These are phyloP conservation scores for Allophyes oxyacanthae DNA, from an alignment of 2,888 invertebrate species.

Conservation along the genomic window DNA sequence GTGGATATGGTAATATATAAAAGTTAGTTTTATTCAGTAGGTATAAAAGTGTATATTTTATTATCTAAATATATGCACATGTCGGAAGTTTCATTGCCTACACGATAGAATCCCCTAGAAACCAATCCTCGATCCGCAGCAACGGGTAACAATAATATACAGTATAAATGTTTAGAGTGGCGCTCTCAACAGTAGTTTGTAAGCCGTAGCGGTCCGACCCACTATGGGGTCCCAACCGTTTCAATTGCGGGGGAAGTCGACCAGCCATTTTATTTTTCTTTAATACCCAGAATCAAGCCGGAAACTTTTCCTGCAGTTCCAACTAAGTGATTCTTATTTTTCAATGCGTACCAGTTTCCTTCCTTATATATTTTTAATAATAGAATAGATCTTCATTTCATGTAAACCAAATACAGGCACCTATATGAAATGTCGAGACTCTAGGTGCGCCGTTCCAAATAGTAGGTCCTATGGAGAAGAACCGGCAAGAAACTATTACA, in stretches of 20 bases:
- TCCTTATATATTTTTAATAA: too few relatives aligned
- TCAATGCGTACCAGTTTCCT: neutral
- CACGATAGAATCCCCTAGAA: constrained; percentile 9
- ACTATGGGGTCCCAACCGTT: constrained; percentile 13
- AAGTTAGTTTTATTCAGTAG: too few relatives aligned
- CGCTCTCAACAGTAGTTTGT: constrained; percentile 37
- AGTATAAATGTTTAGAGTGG: constrained; percentile 38
- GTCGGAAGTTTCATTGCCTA: constrained; percentile 10
- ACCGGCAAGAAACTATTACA: too few relatives aligned
- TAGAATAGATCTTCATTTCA: too few relatives aligned
- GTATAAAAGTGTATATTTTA: too few relatives aligned
- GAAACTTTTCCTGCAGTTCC: constrained; percentile 22
- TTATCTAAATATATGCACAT: too few relatives aligned
- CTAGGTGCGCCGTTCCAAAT: too few relatives aligned
- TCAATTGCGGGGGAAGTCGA: constrained; percentile 10
- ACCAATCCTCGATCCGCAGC: constrained; percentile 2
- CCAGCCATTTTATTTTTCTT: constrained; percentile 36
- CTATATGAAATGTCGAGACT: too few relatives aligned
- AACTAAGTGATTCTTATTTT: constrained; percentile 21
- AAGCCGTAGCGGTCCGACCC: constrained; percentile 23
- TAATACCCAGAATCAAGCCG: constrained; percentile 29
- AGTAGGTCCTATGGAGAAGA: too few relatives aligned
- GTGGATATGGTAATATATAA: too few relatives aligned
- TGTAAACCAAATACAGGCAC: too few relatives aligned
- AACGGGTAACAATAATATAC: constrained; percentile 18